These are phyloP conservation scores for Troilus luridus DNA, from an alignment of 2,888 invertebrate genomes.

Conservation along the genomic window DNA sequence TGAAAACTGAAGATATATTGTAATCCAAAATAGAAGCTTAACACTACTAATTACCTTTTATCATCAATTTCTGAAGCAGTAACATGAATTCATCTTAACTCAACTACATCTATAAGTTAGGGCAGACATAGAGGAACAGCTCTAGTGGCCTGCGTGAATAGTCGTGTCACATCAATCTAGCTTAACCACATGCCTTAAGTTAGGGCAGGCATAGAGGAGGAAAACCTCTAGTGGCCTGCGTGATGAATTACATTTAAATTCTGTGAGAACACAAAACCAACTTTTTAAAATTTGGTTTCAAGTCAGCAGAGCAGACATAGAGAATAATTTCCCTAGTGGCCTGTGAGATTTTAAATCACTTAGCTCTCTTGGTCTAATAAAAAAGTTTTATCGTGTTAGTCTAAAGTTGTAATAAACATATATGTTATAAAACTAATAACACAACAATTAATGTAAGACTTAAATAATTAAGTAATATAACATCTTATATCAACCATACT, in stretches of 20 bases:
- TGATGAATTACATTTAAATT: background rate
- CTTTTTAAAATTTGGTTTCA: too few relatives aligned
- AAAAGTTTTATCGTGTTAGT: background rate
- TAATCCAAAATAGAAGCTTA: background rate
- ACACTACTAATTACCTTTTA: background rate
- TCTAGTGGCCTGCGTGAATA: conserved; percentile 53
- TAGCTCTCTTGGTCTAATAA: background rate
- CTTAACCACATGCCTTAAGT: background rate
- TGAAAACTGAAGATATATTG: too few relatives aligned
- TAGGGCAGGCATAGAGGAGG: conserved; percentile 46
- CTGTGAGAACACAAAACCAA: background rate
- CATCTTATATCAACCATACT: background rate
- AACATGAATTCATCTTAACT: background rate
- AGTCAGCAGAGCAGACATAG: conserved; percentile 31
- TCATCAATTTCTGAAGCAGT: background rate
- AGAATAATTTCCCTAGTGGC: conserved; percentile 28
- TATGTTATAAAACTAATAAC: too few relatives aligned
- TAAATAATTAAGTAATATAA: too few relatives aligned
- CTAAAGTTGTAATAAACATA: background rate
- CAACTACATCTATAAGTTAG: background rate
- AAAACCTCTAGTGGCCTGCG: conserved; percentile 52
- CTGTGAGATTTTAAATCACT: background rate
- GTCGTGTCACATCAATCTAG: background rate
- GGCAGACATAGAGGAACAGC: conserved; percentile 51
- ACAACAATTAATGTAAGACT: background rate